These are phyloP conservation scores for Geotrypetes seraphini DNA, from an alignment of 2,797 vertebrate species.

Conservation along the genomic window DNA sequence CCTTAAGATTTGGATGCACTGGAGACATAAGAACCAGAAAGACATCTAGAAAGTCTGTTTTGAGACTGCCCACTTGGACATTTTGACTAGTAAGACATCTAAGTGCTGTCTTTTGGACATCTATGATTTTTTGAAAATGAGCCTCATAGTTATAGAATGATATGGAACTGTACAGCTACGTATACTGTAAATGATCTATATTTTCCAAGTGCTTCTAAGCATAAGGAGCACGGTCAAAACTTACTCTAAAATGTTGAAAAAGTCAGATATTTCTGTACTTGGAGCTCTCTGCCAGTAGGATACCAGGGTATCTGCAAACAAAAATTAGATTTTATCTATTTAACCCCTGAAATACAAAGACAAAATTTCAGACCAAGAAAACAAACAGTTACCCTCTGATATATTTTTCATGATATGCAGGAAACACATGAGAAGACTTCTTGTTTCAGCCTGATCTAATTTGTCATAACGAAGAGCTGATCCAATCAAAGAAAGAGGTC, in stretches of 20 bases:
- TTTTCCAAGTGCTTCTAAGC: too few relatives aligned
- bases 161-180: too few relatives aligned
- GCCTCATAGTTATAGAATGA: too few relatives aligned
- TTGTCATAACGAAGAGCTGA: conserved; percentile 93
- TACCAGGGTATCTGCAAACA: conserved; percentile 77
- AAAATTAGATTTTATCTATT: not conserved
- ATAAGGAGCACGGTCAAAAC: too few relatives aligned
- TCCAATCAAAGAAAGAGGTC: conserved; percentile 90
- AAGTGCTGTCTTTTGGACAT: too few relatives aligned
- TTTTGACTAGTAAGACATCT: too few relatives aligned
- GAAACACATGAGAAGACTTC: conserved; percentile 92
- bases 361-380: not conserved
- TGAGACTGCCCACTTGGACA: too few relatives aligned
- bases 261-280: conserved; percentile 89
- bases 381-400: conserved; percentile 74
- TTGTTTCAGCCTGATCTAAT: conserved; percentile 92
- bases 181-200: too few relatives aligned
- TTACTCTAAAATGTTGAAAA: conserved; percentile 98
- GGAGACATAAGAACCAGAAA: too few relatives aligned
- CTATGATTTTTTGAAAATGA: too few relatives aligned
- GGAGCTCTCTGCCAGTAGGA: conserved; percentile 93
- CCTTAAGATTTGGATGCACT: too few relatives aligned
- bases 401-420: conserved; percentile 98
- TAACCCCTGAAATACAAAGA: not conserved
- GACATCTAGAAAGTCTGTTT: too few relatives aligned